Base-by-base conservation (phyloP, 2,113 vertebrate genomes). In the Acrocephalus kingi region DNA sequence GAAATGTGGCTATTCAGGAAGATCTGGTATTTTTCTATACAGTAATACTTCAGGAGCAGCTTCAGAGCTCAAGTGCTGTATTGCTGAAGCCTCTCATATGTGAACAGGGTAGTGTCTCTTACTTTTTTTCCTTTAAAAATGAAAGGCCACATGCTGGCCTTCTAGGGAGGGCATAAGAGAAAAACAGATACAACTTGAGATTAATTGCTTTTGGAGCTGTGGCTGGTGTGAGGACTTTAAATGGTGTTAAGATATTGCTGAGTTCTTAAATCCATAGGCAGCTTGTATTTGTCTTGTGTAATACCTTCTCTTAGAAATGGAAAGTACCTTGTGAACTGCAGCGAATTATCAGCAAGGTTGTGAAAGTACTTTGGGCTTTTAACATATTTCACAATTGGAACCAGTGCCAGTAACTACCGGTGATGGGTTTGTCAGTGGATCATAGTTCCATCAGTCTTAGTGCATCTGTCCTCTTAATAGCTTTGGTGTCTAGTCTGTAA, bases 291-390 rank as follows among this genome's bases (percentile, higher is more conserved):
- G 80, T 89, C 68, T 96, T 86, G 31, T 89, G 62, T 66, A 85
- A 83, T 76, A 56, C 24, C 72, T 92, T 25, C 41, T 87, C 56
- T 66, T 84, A 75, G 87, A 91, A 95, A 95, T 75, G 48, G 84
- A 94, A 95, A 94, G 92, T 84, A 69, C 69, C 35, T 81, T 81
- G 48, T 84, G 69, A 89, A 33, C 80, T 74, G 19, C n/a, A 77
- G 68, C 0, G 4, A 46, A 35, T 89, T 83, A 81, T 71, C 72
- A 74, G 39, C 30, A 8, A 30, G 16, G 74, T 67, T 87, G 71
- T 87, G 87, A 78, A 94, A 84, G 56, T 78, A 7, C 79, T 72
- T 51, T n/a, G 41, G 30, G 69, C 61, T 91, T 87, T 75, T 84
- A 84, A 55, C 52, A 20, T 24, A 9, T 89, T 89, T 95, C 84